Conservation (phyloP, 2,113 vertebrate genomes). For the Cynoglossus semilaevis region DNA sequence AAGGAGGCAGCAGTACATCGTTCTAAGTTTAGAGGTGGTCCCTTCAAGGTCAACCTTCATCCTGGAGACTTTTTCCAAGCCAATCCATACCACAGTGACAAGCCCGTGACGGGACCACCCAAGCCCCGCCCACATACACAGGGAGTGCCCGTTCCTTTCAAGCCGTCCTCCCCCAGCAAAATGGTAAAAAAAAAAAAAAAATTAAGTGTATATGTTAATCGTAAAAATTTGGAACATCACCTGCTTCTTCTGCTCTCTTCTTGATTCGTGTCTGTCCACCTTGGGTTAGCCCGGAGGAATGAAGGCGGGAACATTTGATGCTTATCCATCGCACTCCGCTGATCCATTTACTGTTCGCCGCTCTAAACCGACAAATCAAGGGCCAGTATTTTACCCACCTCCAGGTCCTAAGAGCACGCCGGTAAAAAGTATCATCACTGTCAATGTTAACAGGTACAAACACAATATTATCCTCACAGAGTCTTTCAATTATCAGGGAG, state of each 20-base stretch:
- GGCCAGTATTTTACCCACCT: conserved; percentile 74
- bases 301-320: conserved; percentile 85
- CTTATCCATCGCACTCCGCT: conserved; percentile 77
- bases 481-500: too few species aligned
- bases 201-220: too few species aligned
- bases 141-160: conserved; percentile 74
- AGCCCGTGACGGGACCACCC: conserved; percentile 71
- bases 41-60: conserved; percentile 82
- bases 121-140: conserved; percentile 34
- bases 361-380: conserved; percentile 41
- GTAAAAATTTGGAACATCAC: not conserved
- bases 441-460: conserved; percentile 78
- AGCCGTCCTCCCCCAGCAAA: conserved; percentile 85
- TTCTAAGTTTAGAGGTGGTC: conserved; percentile 74
- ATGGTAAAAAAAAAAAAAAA: conserved; percentile 59
- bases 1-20: conserved; percentile 69
- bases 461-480: too few species aligned
- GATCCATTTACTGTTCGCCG: conserved; percentile 64
- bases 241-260: not conserved
- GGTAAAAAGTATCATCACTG: conserved; percentile 76
- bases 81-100: conserved; percentile 81
- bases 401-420: conserved; percentile 80
- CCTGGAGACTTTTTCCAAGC: conserved; percentile 83
- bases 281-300: conserved; percentile 77
- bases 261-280: not conserved